Conservation (phyloP, 2,113 vertebrate genomes). For the Nycticorax nycticorax region DNA sequence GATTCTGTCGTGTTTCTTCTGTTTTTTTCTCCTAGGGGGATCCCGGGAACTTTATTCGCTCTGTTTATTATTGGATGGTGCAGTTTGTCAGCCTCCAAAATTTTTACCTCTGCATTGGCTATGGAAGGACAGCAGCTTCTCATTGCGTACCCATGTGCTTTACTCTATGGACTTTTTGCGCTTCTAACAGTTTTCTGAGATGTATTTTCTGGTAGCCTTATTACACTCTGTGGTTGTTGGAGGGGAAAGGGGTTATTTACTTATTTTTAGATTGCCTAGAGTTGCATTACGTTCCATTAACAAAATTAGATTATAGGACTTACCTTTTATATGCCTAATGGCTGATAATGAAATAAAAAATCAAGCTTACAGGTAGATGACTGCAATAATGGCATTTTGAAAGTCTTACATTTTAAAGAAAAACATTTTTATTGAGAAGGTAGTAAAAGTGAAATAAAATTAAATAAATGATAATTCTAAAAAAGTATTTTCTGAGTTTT, state of each 20-base stretch:
- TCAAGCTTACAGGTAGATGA: not conserved
- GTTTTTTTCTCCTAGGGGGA: slow-evolving; percentile 71
- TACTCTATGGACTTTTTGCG: slow-evolving; percentile 89
- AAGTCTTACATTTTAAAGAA: not conserved
- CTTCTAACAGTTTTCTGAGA: slow-evolving; percentile 86
- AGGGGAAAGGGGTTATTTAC: not conserved
- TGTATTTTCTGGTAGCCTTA: not conserved
- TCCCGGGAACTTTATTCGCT: slow-evolving; percentile 73
- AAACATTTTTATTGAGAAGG: not conserved
- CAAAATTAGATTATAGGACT: slow-evolving; percentile 28
- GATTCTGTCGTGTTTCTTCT: not conserved
- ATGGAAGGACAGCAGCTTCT: slow-evolving; percentile 91
- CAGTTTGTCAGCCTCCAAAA: slow-evolving; percentile 90
- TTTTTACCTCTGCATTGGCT: slow-evolving; percentile 85
- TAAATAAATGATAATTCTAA: not conserved
- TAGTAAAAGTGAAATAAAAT: not conserved
- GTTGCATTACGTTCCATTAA: slow-evolving; percentile 25
- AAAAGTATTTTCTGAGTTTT: not conserved
- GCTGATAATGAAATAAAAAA: slow-evolving; percentile 48
- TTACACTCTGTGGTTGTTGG: not conserved
- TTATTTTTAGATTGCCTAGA: slow-evolving; percentile 7
- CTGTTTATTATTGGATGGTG: slow-evolving; percentile 84
- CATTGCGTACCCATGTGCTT: slow-evolving; percentile 86
- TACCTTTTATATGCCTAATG: slow-evolving; percentile 41
- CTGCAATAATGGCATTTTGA: not conserved